These are phyloP conservation scores for Aphis craccivora DNA, from an alignment of 1,140 invertebrate genomes.

Conservation along the genomic window DNA sequence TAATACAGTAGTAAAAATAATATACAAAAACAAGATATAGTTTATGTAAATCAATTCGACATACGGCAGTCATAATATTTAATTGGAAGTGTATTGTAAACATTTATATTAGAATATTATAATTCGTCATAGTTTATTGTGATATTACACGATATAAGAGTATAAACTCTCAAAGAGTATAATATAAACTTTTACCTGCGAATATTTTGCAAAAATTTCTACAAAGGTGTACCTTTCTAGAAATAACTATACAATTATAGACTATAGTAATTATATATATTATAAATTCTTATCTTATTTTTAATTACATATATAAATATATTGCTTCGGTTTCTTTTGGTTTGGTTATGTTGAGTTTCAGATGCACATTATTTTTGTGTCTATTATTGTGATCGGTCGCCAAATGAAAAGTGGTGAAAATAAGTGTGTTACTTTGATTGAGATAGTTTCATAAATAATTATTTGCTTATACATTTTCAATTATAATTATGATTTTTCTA, in stretches of 20 bases:
- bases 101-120: neutral
- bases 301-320: neutral
- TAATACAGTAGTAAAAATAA: neutral
- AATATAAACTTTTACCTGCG: neutral
- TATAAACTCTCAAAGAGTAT: too few species aligned
- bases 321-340: neutral
- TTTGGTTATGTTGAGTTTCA: too few species aligned
- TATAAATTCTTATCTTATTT: neutral
- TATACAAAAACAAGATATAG: neutral
- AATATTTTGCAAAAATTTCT: neutral
- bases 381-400: too few species aligned
- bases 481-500: neutral
- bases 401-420: too few species aligned
- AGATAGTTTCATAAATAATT: neutral
- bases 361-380: too few species aligned
- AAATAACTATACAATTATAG: too few species aligned
- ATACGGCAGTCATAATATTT: neutral
- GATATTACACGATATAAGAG: neutral
- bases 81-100: neutral
- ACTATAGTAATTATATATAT: too few species aligned
- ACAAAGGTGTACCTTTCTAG: too few species aligned
- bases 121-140: neutral
- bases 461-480: neutral
- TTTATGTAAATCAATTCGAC: neutral
- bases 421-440: too few species aligned